These are phyloP conservation scores for Molorchus minor DNA, from an alignment of 2,888 invertebrate genomes.

Conservation along the genomic window DNA sequence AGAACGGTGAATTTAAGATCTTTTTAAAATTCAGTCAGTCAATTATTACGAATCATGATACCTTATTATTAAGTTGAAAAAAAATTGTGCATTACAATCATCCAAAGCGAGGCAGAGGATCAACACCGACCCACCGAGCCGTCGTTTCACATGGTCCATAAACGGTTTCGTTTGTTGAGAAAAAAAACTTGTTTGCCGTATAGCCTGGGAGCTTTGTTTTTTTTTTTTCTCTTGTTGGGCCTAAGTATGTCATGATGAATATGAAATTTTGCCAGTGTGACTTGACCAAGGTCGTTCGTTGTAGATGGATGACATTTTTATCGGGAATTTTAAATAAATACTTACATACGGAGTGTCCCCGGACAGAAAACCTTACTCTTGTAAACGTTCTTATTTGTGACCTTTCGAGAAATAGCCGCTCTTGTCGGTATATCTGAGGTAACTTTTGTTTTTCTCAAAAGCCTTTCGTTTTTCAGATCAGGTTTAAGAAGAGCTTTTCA, in stretches of 20 bases:
- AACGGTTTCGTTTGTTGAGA: slow-evolving; percentile 45
- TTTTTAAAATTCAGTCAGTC: slow-evolving; percentile 50
- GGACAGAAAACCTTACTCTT: too few relatives aligned
- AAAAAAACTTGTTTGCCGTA: slow-evolving; percentile 49
- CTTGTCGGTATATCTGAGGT: too few relatives aligned
- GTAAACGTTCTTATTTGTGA: too few relatives aligned
- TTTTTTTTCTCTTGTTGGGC: slow-evolving; percentile 44
- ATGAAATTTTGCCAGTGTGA: slow-evolving; percentile 40
- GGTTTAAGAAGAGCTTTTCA: too few relatives aligned
- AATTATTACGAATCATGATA: slow-evolving; percentile 52
- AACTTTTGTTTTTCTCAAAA: too few relatives aligned
- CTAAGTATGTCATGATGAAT: slow-evolving; percentile 52
- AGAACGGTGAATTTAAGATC: slow-evolving; percentile 41
- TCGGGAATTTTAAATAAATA: too few relatives aligned
- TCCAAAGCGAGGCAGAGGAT: slow-evolving; percentile 33
- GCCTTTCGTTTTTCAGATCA: too few relatives aligned
- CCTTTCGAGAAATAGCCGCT: too few relatives aligned
- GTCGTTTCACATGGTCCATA: slow-evolving; percentile 29
- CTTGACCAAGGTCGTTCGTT: slow-evolving; percentile 40
- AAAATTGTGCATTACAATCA: slow-evolving; percentile 47
- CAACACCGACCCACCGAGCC: not conserved
- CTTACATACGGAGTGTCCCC: too few relatives aligned
- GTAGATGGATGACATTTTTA: not conserved
- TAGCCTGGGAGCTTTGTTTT: slow-evolving; percentile 42
- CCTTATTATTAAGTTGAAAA: slow-evolving; percentile 53